Base-by-base conservation (phyloP, 1,140 invertebrate species). In the Monochamus saltuarius region DNA sequence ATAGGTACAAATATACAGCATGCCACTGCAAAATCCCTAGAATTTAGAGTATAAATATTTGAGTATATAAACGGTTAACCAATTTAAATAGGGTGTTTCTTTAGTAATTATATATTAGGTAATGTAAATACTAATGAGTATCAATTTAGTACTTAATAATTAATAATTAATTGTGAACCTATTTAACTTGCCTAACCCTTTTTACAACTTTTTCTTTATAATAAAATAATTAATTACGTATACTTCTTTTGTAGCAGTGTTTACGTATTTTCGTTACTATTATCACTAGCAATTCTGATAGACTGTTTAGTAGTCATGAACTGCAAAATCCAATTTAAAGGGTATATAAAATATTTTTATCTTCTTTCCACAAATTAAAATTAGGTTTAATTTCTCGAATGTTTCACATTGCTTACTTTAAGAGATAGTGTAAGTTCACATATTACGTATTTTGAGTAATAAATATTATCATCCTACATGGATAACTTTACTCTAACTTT, bases 1-100 rank as follows among this genome's bases (percentile, higher is more conserved):
- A 74, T 76, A 76, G 73, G 69, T 76, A 76, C 73, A 75, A 75
- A 74, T 76, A 72, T 75, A 76, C 73, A 75, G 67, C 69, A 73
- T 71, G 67, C 68, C 67, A 63, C 61, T 59, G 61, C 49, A 63
- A 42, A 49, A 55, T 50, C 61, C 60, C 63, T 62, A 66, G 66
- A 65, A 56, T 66, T 66, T 65, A 68, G 56, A 66, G 61, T 68
- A 67, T 64, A 67, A 67, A 67, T 64, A 59, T 50, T 56, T 56
- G 11, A 35, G 22, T 45, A 34, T 45, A 45, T 36, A 64, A 64
- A 58, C 34, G 62, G 59, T 68, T 63, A 62, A 65, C 37, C 66
- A 63, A 65, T 42, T 66, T 58, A 68, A 68, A 63, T 62, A 66
- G 61, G 61, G 37, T 22, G 22, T 42, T 35, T 34, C 42, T 40